Evolutionary conservation across 2,888 invertebrate species (phyloP).

Genomic region (Myathropa florea): DNA sequence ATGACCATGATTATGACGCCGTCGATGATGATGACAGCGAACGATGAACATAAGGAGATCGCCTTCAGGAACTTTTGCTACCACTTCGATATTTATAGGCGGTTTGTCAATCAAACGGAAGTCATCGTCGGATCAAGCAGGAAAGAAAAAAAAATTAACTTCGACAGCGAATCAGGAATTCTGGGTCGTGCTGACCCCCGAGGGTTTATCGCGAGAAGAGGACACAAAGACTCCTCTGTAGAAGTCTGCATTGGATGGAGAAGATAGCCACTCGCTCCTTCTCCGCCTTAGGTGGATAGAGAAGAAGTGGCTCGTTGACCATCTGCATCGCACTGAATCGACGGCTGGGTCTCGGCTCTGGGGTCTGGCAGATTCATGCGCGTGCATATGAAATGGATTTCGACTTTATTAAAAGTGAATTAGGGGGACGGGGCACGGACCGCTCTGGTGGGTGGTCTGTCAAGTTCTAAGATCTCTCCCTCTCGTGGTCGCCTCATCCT

Average conservation of each 20-base stretch:
- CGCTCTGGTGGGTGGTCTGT: slow-evolving; percentile 64
- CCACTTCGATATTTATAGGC: slow-evolving; percentile 36
- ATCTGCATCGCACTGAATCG: not conserved
- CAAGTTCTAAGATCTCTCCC: slow-evolving; percentile 60
- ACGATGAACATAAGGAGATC: slow-evolving; percentile 38
- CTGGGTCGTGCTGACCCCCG: slow-evolving; percentile 63
- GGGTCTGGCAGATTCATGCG: slow-evolving; percentile 53
- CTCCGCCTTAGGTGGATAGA: not conserved
- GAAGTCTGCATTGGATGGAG: slow-evolving; percentile 37
- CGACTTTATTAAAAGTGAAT: slow-evolving; percentile 70
- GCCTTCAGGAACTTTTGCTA: slow-evolving; percentile 30
- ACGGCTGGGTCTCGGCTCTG: not conserved
- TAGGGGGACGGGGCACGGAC: slow-evolving; percentile 53
- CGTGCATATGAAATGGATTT: slow-evolving; percentile 66
- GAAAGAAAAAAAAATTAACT: slow-evolving; percentile 10
- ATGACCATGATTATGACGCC: slow-evolving; percentile 5
- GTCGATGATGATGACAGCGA: not conserved
- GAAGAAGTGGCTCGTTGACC: not conserved
- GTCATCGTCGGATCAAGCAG: slow-evolving; percentile 19
- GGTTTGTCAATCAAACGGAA: slow-evolving; percentile 67
- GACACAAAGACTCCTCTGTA: not conserved
- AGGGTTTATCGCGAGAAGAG: slow-evolving; percentile 41
- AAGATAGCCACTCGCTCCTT: slow-evolving; percentile 3
- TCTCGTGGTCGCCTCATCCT: not conserved
- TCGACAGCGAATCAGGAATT: slow-evolving; percentile 18